Conservation (phyloP, 2,797 vertebrate genomes). For the Nannoperca obscura region DNA sequence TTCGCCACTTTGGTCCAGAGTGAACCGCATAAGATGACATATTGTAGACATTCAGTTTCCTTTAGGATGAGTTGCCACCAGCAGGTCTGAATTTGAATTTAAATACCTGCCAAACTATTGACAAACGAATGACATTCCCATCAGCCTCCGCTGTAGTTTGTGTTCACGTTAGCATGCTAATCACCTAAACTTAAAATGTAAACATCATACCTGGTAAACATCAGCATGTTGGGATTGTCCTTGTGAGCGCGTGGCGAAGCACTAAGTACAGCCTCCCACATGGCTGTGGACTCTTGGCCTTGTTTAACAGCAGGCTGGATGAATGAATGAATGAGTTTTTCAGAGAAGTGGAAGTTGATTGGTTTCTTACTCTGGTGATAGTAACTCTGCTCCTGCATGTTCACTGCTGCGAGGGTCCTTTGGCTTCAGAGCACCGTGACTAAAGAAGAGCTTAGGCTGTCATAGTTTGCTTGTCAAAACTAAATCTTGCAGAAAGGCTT, state of each 20-base stretch:
- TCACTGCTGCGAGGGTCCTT: neutral
- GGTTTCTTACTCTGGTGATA: neutral
- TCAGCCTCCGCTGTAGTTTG: neutral
- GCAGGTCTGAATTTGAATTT: neutral
- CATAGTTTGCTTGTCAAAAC: neutral
- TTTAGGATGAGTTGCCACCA: neutral
- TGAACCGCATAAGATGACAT: neutral
- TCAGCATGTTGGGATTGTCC: neutral
- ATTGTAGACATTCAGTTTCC: neutral
- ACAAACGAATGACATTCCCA: neutral
- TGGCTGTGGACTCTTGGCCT: neutral
- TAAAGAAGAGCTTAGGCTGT: neutral
- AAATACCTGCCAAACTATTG: neutral
- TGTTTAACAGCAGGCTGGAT: slow-evolving; percentile 5
- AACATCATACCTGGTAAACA: neutral
- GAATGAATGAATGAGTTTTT: neutral
- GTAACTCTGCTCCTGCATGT: neutral
- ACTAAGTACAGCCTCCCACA: neutral
- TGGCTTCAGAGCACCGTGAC: neutral
- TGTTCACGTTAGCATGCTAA: neutral
- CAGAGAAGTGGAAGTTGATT: neutral
- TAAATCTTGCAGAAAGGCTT: neutral
- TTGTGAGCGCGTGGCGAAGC: neutral
- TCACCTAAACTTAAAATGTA: neutral
- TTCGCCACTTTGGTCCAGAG: slow-evolving; percentile 1